Conservation (phyloP, 2,888 invertebrate genomes). For the Synergus japonicus region DNA sequence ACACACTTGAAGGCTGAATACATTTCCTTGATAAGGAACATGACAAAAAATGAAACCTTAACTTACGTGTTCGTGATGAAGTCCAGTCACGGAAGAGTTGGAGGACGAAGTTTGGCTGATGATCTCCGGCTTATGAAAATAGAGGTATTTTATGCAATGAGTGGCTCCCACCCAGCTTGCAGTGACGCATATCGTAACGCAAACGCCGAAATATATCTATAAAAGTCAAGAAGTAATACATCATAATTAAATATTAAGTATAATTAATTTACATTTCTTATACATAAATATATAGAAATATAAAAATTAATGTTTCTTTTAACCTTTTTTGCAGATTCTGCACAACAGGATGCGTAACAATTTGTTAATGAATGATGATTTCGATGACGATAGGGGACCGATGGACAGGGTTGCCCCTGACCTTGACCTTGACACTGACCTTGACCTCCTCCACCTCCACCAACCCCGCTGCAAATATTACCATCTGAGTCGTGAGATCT, state of each 20-base stretch:
- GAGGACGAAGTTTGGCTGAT: slow-evolving; percentile 74
- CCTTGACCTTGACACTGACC: slow-evolving; percentile 64
- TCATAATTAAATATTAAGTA: background rate
- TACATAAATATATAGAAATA: slow-evolving; percentile 1
- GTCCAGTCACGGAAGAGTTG: slow-evolving; percentile 76
- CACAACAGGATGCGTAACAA: slow-evolving; percentile 89
- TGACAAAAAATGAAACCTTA: background rate
- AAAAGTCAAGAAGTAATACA: slow-evolving; percentile 61
- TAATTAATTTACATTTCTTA: background rate
- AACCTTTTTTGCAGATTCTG: slow-evolving; percentile 90
- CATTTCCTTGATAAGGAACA: background rate
- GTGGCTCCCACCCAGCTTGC: slow-evolving; percentile 96
- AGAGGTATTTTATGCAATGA: slow-evolving; percentile 92
- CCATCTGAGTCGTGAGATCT: slow-evolving; percentile 60
- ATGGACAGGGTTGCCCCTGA: slow-evolving; percentile 62
- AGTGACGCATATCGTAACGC: slow-evolving; percentile 92
- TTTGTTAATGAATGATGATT: slow-evolving; percentile 68
- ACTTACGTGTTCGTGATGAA: slow-evolving; percentile 78
- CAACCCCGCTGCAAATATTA: slow-evolving; percentile 47
- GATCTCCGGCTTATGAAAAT: slow-evolving; percentile 80
- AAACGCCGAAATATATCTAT: slow-evolving; percentile 92
- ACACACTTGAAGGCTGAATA: background rate
- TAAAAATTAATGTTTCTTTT: slow-evolving; percentile 37
- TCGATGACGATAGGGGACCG: slow-evolving; percentile 65
- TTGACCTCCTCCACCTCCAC: slow-evolving; percentile 57